phyloP scores from a whole-genome alignment of 1,140 invertebrate genomes.

The Ephestia elutella region DNA sequence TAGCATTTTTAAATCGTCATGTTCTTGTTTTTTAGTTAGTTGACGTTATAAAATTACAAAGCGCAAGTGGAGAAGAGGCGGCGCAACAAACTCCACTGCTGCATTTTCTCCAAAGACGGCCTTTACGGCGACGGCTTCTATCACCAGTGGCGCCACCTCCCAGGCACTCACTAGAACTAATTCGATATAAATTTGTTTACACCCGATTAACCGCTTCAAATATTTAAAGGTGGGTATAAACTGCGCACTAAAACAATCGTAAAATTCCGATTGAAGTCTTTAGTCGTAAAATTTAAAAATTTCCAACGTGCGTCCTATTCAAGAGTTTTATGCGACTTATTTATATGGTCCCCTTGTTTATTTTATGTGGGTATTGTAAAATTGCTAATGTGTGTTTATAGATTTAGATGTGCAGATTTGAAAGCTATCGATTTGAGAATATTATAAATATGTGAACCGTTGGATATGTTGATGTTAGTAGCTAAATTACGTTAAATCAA shows the following conservation, averaged over 20 bases:
- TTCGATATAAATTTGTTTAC: conserved; percentile 2
- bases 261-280: conserved; percentile 2
- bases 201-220: conserved; percentile 1
- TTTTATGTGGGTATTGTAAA: conserved; percentile 1
- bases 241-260: conserved; percentile 4
- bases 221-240: conserved; percentile 4
- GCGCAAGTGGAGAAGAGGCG: too few species aligned
- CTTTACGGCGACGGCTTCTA: too few species aligned
- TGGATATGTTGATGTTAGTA: too few species aligned
- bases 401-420: background rate
- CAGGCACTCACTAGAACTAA: background rate
- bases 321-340: background rate
- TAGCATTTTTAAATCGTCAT: too few species aligned
- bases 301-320: background rate
- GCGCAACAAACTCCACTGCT: too few species aligned
- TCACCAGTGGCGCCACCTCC: background rate
- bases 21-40: too few species aligned
- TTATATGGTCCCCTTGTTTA: conserved; percentile 2
- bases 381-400: conserved; percentile 4
- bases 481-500: too few species aligned
- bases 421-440: background rate
- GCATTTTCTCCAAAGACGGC: too few species aligned
- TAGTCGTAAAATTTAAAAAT: conserved; percentile 4
- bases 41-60: too few species aligned
- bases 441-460: too few species aligned